Base-by-base conservation (phyloP, 2,888 invertebrate genomes). In the Aethes cnicana region DNA sequence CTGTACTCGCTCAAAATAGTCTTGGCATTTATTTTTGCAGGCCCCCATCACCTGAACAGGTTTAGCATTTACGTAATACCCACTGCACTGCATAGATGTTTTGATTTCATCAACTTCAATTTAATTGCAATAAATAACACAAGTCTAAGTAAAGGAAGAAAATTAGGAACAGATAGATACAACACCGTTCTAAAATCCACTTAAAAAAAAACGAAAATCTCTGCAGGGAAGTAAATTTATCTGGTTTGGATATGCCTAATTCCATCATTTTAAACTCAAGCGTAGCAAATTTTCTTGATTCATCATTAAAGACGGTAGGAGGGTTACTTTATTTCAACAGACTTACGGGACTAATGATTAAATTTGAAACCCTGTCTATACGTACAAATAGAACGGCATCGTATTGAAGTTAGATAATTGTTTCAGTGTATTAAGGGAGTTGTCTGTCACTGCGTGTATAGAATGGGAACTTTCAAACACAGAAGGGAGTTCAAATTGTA, bases 401-500 rank as follows among this genome's bases (percentile, higher is more conserved):
- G 14, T 46, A 33, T 28, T 37, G 37, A 26, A 52, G 39, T 39
- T 46, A 20, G 26, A 30, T 52, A 52, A 52, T 52, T 46, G 52
- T 52, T 46, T 33, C 46, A 46, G 20, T 39, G 39, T 52, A 52
- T 39, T 20, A 33, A 46, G 21, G 32, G 43, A 42, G 33, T 53
- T 54, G 49, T 41, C 72, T 73, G 72, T 72, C 74, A 67, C 64
- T 70, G 64, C 66, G 72, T 74, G 59, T 68, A 66, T 74, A 58
- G 68, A 59, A 56, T 50, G 63, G 55, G 62, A 83, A 82, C 76
- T 83, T 77, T 83, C 76, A 76, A 79, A 81, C 75, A 80, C 81
- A 84, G 84, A 78, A 77, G 84, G 81, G 82, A 79, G 74, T 67
- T 72, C 64, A 72, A 73, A 74, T 74, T 72, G 68, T 66, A 75